Base-by-base conservation (phyloP, 2,888 invertebrate species). In the Lycia hirtaria region DNA sequence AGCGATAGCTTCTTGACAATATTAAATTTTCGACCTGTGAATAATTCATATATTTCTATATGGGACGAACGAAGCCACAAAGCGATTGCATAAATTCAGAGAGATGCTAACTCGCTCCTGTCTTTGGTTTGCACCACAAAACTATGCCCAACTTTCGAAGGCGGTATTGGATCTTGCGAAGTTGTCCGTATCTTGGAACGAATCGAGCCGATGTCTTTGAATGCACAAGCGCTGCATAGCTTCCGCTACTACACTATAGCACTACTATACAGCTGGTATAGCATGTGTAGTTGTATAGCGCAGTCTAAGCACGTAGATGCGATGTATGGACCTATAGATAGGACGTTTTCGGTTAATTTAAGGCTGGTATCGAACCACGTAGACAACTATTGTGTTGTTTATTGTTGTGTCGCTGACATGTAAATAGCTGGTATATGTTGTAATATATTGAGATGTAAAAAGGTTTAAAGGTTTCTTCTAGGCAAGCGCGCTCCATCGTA, bases 151-250 rank as follows among this genome's bases (percentile, higher is more conserved):
- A 61, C 65, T 67, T 67, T 62, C 50, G 60, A 65, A 56, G 50
- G 66, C 65, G 63, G 74, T 69, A 68, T 68, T 65, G 70, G 69
- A 62, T 72, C 65, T 69, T 65, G 60, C 48, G 60, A 72, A 70
- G 68, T 70, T 61, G 62, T 32, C 24, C 50, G 51, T 70, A 70
- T 70, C 69, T 50, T 40, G 44, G 52, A 40, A 63, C 65, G 64
- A 67, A 70, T 70, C 68, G 56, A 33, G 51, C 56, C 57, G 66
- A 65, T 64, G 67, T 66, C 67, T 68, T 64, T 65, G 68, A 64
- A 64, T 64, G 57, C 57, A 57, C 51, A 47, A 44, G 43, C 26
- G 43, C 56, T 22, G 45, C 40, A 50, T 47, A 49, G 52, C 52
- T 52, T 47, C 47, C 48, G 48, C 38, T 48, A 37, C 48, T 20